Percentiles rank a stretch among this genome's conserved stretches.
phyloP scores from a whole-genome alignment of 2,888 invertebrate species.

The Eristalis tenax region DNA sequence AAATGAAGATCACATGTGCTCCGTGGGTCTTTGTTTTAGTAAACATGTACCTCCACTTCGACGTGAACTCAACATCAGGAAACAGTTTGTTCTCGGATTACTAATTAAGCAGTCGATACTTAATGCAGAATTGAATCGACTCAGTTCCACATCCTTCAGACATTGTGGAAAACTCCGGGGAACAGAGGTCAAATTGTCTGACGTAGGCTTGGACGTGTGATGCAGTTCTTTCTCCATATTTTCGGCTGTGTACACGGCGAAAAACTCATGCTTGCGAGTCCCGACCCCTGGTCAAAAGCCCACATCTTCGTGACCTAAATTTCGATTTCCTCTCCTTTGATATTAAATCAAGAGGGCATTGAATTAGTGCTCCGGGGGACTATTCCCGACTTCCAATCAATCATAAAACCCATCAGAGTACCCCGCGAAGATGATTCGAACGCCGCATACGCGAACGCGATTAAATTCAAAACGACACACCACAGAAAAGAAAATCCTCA shows the following conservation, averaged over 20 bases:
- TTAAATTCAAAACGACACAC: slow-evolving; percentile 1
- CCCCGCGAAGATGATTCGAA: neutral
- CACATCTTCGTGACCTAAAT: neutral
- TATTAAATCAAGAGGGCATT: neutral
- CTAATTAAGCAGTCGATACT: too few species aligned
- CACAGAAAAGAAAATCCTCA: neutral
- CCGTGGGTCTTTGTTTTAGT: too few species aligned
- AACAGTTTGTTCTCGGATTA: too few species aligned
- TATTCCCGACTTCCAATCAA: neutral
- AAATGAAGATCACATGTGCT: too few species aligned
- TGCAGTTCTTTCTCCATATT: too few species aligned
- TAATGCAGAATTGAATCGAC: too few species aligned
- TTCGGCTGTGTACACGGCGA: neutral
- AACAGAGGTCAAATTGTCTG: too few species aligned
- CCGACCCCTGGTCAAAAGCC: neutral
- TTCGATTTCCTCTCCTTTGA: neutral
- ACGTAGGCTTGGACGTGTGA: too few species aligned
- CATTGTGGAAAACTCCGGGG: too few species aligned
- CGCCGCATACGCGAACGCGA: neutral
- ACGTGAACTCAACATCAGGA: too few species aligned
- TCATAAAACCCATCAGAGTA: neutral
- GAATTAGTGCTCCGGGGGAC: neutral
- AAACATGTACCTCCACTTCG: too few species aligned
- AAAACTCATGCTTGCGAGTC: neutral
- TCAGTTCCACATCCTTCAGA: too few species aligned